These are phyloP conservation scores for Heliconius sara DNA, from an alignment of 2,888 invertebrate species.

Conservation along the genomic window DNA sequence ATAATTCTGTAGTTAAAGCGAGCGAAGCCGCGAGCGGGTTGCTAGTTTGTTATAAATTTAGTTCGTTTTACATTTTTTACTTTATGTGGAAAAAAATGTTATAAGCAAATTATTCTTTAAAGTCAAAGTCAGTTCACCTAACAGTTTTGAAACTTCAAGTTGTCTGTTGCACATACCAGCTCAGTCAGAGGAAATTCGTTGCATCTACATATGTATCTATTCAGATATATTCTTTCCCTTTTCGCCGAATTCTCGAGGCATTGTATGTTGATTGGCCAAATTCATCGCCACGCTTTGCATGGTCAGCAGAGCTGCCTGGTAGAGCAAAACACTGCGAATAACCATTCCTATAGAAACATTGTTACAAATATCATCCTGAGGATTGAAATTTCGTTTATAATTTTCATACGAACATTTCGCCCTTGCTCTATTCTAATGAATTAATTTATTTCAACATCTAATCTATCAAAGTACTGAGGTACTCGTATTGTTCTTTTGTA, in stretches of 20 bases:
- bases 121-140: too few relatives aligned
- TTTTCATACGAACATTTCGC: conserved; percentile 1
- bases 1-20: background rate
- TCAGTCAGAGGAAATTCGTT: too few relatives aligned
- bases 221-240: too few relatives aligned
- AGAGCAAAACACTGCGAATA: too few relatives aligned
- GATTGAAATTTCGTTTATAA: conserved; percentile 1
- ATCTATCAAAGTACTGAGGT: conserved; percentile 25
- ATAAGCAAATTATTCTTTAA: too few relatives aligned
- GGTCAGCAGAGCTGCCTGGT: too few relatives aligned
- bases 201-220: too few relatives aligned
- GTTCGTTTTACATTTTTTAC: background rate
- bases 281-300: too few relatives aligned
- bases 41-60: background rate
- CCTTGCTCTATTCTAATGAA: background rate
- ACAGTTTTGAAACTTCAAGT: too few relatives aligned
- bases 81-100: background rate
- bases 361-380: background rate
- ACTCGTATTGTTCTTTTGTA: conserved; percentile 23
- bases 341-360: background rate
- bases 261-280: too few relatives aligned
- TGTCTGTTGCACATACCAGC: too few relatives aligned
- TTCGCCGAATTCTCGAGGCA: too few relatives aligned
- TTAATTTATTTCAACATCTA: conserved; percentile 20
- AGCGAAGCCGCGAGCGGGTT: background rate